These are phyloP conservation scores for Dynastes hyllus DNA, from an alignment of 2,888 invertebrate genomes.

Conservation along the genomic window DNA sequence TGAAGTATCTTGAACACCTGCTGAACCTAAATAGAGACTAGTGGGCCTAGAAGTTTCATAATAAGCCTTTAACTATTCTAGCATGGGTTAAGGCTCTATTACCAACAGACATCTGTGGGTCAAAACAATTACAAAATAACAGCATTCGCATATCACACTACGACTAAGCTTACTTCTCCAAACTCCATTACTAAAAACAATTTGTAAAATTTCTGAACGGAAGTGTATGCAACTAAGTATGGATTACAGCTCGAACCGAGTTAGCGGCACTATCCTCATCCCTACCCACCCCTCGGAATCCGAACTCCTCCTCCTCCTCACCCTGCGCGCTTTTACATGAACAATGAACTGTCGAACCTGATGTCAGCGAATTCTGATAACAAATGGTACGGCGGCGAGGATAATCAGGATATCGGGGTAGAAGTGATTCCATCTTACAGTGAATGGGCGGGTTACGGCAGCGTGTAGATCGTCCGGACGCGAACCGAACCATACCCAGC, in stretches of 20 bases:
- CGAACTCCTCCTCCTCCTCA: background rate
- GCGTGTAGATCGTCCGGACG: conserved; percentile 66
- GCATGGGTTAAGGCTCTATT: too few relatives aligned
- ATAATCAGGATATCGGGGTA: conserved; percentile 66
- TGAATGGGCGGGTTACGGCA: conserved; percentile 70
- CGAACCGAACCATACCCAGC: conserved; percentile 21
- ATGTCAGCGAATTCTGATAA: conserved; percentile 70
- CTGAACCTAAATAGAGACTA: too few relatives aligned
- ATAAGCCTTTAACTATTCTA: too few relatives aligned
- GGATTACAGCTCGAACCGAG: conserved; percentile 8
- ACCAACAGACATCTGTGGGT: too few relatives aligned
- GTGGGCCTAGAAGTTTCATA: too few relatives aligned
- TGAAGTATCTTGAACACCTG: too few relatives aligned
- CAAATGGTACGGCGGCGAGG: conserved; percentile 64
- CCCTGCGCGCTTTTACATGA: conserved; percentile 64
- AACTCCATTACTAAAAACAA: too few relatives aligned
- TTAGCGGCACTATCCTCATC: background rate
- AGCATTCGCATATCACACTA: too few relatives aligned
- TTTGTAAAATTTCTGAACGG: background rate
- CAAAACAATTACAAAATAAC: too few relatives aligned
- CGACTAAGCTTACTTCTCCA: too few relatives aligned
- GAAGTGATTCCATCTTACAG: conserved; percentile 71
- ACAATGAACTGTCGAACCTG: conserved; percentile 71
- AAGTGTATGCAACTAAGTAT: conserved; percentile 4
- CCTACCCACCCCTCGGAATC: background rate